Evolutionary conservation across 2,113 vertebrate species (phyloP), one percentile per base, ranked within the genome.

Genomic region (Phylloscopus trochiloides): DNA sequence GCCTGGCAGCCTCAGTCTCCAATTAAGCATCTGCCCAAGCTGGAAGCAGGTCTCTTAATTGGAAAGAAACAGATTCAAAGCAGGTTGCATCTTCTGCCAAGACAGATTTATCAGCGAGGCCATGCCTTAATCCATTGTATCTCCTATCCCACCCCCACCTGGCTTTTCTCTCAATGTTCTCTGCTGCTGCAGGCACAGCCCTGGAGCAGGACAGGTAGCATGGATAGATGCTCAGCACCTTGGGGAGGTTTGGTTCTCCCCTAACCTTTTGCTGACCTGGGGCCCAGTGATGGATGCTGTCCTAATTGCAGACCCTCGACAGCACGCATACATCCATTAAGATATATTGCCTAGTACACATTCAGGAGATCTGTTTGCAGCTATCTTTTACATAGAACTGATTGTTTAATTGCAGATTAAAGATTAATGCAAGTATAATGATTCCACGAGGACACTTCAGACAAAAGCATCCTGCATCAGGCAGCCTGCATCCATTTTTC

Each of bases 341-440:
- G 97, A 98, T 98, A 97, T 96, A 97, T 97, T 93, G 97, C 97
- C 95, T 86, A 82, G 93, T 96, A 97, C 78, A 86, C 96, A 97
- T 98, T 96, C 96, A 97, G 77, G 91, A 97, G 97, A 98, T 97
- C 97, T 97, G 97, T 98, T 98, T 98, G 97, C 94, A 97, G 97
- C 98, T 97, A 98, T 98, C 97, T 98, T 98, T 98, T 98, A 98
- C 98, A 97, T 97, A 97, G 96, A 98, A 97, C 96, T 98, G 98
- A 98, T 98, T 98, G 98, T 98, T 98, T 98, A 98, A 98, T 98
- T 97, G 98, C 98, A 98, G 98, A 99, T 99, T 98, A 98, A 98
- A 98, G 98, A 98, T 98, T 98, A 98, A 99, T 99, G 97, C 95
- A 97, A 97, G 96, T 97, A 96, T 98, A 97, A 97, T 98, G 97